phyloP scores from a whole-genome alignment of 2,113 vertebrate genomes.

The Hydrolagus affinis region DNA sequence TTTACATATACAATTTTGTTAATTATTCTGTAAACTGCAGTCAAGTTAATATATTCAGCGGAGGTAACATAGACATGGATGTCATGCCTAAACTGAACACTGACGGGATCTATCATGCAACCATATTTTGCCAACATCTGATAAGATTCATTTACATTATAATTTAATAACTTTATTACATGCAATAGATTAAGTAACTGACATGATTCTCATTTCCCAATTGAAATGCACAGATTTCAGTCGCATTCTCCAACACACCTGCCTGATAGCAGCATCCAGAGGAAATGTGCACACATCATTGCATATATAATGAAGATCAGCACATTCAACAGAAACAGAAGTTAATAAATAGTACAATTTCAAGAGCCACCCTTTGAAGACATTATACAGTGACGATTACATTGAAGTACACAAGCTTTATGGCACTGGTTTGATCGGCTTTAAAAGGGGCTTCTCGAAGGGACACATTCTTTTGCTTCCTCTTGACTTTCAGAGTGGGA shows the following conservation, averaged over 20 bases:
- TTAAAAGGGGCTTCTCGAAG: background rate
- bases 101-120: slow-evolving; percentile 67
- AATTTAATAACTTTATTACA: slow-evolving; percentile 62
- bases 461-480: slow-evolving; percentile 5
- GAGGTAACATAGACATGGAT: slow-evolving; percentile 59
- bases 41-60: slow-evolving; percentile 66
- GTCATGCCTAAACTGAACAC: slow-evolving; percentile 68
- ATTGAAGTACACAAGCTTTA: slow-evolving; percentile 20
- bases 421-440: slow-evolving; percentile 18
- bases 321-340: slow-evolving; percentile 25
- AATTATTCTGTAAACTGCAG: slow-evolving; percentile 64
- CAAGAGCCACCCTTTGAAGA: slow-evolving; percentile 16
- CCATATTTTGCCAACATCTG: slow-evolving; percentile 55
- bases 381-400: slow-evolving; percentile 15
- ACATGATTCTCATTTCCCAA: slow-evolving; percentile 46
- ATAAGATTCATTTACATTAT: slow-evolving; percentile 60
- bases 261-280: slow-evolving; percentile 1
- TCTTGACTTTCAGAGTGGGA: background rate
- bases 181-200: slow-evolving; percentile 58
- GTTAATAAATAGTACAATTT: slow-evolving; percentile 33
- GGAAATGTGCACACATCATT: slow-evolving; percentile 6
- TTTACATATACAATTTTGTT: slow-evolving; percentile 68
- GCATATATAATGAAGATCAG: slow-evolving; percentile 27
- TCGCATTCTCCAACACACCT: slow-evolving; percentile 47
- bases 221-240: slow-evolving; percentile 52